phyloP scores from a whole-genome alignment of 2,888 invertebrate genomes.

The Epistrophe grossulariae region DNA sequence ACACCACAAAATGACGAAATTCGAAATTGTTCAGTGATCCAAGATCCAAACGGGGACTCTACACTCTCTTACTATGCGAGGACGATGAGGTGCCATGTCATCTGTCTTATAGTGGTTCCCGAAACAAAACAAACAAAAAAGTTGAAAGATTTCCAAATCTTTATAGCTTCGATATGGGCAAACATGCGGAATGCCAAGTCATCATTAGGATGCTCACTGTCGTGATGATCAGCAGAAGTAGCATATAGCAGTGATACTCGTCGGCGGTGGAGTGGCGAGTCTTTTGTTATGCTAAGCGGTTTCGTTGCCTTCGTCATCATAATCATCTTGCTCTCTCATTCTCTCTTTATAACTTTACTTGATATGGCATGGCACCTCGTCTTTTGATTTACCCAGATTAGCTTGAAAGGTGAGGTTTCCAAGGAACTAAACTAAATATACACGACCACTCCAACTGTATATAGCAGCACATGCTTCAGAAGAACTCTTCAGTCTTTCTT shows the following conservation, averaged over 20 bases:
- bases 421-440: constrained; percentile 57
- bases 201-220: constrained; percentile 74
- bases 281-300: constrained; percentile 76
- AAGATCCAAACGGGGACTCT: constrained; percentile 21
- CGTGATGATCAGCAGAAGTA: constrained; percentile 71
- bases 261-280: constrained; percentile 63
- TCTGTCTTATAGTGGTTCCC: constrained; percentile 60
- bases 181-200: constrained; percentile 69
- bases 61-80: constrained; percentile 12
- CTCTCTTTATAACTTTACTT: neutral
- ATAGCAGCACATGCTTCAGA: neutral
- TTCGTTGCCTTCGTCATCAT: constrained; percentile 73
- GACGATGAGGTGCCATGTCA: constrained; percentile 74
- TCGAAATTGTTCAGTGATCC: constrained; percentile 30
- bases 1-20: constrained; percentile 69
- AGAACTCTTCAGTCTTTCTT: neutral
- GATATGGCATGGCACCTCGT: constrained; percentile 61
- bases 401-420: constrained; percentile 72
- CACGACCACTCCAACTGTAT: neutral
- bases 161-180: constrained; percentile 54
- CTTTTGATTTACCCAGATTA: constrained; percentile 75
- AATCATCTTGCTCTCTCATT: constrained; percentile 25
- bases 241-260: constrained; percentile 32
- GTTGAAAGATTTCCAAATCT: constrained; percentile 59
- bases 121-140: constrained; percentile 23